phyloP scores from a whole-genome alignment of 2,113 vertebrate genomes.

The Microcebus griseorufus region DNA sequence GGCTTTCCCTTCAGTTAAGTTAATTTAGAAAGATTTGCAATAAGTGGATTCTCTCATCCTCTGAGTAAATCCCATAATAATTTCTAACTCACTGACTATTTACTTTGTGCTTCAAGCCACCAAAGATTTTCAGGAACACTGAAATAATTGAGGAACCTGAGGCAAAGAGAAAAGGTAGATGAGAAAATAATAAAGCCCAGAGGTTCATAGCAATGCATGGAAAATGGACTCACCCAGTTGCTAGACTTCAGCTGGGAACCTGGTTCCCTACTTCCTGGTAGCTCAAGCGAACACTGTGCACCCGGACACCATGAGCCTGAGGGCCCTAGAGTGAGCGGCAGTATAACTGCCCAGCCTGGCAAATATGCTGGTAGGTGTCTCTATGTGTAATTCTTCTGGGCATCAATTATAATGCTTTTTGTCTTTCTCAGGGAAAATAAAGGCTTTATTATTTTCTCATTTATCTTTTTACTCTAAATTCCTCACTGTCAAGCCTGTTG shows the following conservation, averaged over 20 bases:
- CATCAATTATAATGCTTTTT: background rate
- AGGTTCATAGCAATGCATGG: background rate
- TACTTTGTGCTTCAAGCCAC: conserved; percentile 47
- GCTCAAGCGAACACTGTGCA: background rate
- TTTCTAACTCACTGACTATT: conserved; percentile 45
- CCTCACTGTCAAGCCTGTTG: background rate
- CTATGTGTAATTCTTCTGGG: background rate
- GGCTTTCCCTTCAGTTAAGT: background rate
- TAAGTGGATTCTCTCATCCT: conserved; percentile 41
- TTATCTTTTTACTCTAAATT: conserved; percentile 12
- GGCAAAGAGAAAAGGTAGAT: background rate
- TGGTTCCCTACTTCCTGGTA: background rate
- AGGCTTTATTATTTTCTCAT: background rate
- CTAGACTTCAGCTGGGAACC: background rate
- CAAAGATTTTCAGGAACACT: conserved; percentile 25
- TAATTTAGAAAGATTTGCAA: conserved; percentile 63
- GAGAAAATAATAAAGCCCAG: background rate
- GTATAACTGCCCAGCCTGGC: rapidly evolving
- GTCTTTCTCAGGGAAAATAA: background rate
- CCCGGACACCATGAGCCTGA: background rate
- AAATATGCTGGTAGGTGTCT: rapidly evolving
- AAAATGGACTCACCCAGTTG: background rate
- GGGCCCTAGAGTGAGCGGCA: rapidly evolving
- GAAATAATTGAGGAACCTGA: background rate
- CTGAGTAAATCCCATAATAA: conserved; percentile 49